Base-by-base conservation (phyloP, 2,888 invertebrate species). In the Caradrina kadenii region DNA sequence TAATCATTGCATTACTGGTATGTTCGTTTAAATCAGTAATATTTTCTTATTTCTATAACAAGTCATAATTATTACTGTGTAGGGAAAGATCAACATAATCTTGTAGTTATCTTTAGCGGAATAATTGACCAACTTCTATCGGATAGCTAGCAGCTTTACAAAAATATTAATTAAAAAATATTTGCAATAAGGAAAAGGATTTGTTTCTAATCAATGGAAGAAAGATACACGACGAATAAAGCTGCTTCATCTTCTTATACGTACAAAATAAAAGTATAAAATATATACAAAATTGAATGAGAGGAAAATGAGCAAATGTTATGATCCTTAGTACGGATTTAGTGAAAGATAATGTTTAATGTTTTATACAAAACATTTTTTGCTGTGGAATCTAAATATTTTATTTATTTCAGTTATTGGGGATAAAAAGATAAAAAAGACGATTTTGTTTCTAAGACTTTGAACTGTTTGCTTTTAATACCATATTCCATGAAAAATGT, bases 401-500 rank as follows among this genome's bases (percentile, higher is more conserved):
- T n/a, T 13, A 21, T 35, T 35, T 35, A 35, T 35, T 35, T 35
- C 8, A 35, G 35, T 8, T 35, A 35, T 35, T 35, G 35, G 8
- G 8, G 35, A 35, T 8, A 35, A 35, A 35, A 35, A 35, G 8
- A 35, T 35, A 8, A 35, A 8, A 35, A 35, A 35, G 35, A 8
- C 35, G 35, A 8, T 35, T 35, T 35, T 35, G 8, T 48, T 35
- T 15, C 8, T 8, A 19, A 13, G 48, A 7, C 19, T 35, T 22
- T 70, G 70, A 70, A 22, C 22, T 52, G 21, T 59, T 59, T 53
- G 8, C 19, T 45, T 35, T 59, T 0, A 26, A 61, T 45, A 63
- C 4, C 13, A 66, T 52, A 10, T 26, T 56, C 19, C 45, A 13
- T 48, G 5, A 48, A 39, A 39, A 26, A 26, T 26, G 4, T 26